Conservation (phyloP, 2,113 vertebrate genomes). For the Istiophorus platypterus region DNA sequence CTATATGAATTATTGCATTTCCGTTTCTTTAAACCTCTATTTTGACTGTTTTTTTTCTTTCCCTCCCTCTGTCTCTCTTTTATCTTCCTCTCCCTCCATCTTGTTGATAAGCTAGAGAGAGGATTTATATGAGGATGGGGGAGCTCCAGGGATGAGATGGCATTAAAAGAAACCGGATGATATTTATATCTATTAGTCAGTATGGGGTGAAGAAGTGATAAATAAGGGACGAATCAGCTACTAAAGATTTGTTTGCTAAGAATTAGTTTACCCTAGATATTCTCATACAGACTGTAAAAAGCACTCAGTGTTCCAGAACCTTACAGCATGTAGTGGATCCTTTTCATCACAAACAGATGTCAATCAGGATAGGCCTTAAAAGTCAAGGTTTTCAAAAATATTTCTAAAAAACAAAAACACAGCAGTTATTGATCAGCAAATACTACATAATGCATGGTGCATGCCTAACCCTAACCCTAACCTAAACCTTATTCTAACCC, state of each 20-base stretch:
- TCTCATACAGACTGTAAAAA: neutral
- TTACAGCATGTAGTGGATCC: neutral
- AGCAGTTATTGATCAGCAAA: conserved; percentile 37
- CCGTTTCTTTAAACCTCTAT: conserved; percentile 19
- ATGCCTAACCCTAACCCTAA: too few species aligned
- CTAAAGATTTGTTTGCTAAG: conserved; percentile 16
- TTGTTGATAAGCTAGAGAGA: conserved; percentile 39
- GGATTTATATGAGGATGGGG: conserved; percentile 5
- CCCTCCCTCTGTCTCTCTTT: neutral
- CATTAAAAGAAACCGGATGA: conserved; percentile 35
- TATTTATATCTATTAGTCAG: conserved; percentile 35
- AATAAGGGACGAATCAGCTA: neutral
- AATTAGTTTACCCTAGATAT: conserved; percentile 9
- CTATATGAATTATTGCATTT: conserved; percentile 43
- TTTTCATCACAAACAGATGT: neutral
- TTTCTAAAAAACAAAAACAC: conserved; percentile 14
- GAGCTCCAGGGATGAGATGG: conserved; percentile 41
- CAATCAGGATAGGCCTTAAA: neutral
- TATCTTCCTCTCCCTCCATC: conserved; percentile 18
- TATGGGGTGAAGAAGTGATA: neutral
- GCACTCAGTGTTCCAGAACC: neutral
- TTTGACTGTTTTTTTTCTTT: conserved; percentile 7
- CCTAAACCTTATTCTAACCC: too few species aligned
- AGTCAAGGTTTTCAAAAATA: neutral
- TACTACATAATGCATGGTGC: neutral